Percentiles rank a stretch among this genome's conserved stretches.
phyloP scores from a whole-genome alignment of 2,797 vertebrate species.

The Agapornis canus region DNA sequence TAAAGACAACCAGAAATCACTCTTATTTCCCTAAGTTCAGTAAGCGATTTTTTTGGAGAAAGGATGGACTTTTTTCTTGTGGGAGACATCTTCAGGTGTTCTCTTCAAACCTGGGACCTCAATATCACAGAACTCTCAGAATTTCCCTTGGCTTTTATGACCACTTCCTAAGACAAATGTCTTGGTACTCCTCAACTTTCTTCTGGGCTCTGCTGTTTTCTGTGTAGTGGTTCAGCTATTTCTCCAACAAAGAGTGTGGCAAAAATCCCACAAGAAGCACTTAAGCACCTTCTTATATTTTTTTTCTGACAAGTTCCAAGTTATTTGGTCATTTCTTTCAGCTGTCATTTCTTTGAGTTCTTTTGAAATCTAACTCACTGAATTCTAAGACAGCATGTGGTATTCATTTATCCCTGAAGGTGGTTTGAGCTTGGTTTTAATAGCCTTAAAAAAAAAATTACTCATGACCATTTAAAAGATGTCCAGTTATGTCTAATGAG shows the following conservation, averaged over 20 bases:
- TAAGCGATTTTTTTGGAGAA: neutral
- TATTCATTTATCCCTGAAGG: neutral
- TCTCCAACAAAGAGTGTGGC: neutral
- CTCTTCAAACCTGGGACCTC: neutral
- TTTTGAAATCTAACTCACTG: neutral
- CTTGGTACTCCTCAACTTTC: neutral
- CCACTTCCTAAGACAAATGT: neutral
- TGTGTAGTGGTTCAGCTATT: neutral
- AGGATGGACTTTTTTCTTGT: neutral
- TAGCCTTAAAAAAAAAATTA: neutral
- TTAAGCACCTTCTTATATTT: neutral
- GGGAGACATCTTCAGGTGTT: neutral
- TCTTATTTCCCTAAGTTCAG: neutral
- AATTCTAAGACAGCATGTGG: neutral
- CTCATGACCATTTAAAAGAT: neutral
- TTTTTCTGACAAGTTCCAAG: neutral
- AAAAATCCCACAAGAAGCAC: neutral
- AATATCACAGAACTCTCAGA: neutral
- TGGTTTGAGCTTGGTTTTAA: neutral
- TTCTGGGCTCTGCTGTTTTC: neutral
- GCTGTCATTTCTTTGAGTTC: neutral
- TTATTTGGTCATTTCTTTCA: neutral
- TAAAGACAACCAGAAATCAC: neutral
- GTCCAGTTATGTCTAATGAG: neutral
- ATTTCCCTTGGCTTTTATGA: neutral